Evolutionary conservation across 2,888 invertebrate species (phyloP).

Genomic region (Trichogramma dendrolimi): DNA sequence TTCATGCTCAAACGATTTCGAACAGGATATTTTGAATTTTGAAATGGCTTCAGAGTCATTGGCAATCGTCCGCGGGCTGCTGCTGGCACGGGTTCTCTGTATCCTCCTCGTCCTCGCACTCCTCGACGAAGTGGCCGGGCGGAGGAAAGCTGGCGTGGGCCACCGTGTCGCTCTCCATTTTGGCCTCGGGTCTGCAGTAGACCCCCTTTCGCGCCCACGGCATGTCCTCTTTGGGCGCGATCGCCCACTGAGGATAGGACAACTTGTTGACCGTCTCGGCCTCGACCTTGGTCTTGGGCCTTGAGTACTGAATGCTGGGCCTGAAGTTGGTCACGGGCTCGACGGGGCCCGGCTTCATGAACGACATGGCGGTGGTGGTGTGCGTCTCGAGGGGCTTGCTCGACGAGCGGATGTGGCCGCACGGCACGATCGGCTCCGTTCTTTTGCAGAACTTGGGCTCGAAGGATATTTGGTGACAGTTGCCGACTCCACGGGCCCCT

Average conservation of each 20-base stretch:
- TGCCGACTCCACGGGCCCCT: slow-evolving; percentile 42
- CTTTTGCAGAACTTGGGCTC: slow-evolving; percentile 37
- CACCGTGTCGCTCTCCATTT: slow-evolving; percentile 41
- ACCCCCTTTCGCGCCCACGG: slow-evolving; percentile 42
- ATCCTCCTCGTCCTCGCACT: slow-evolving; percentile 22
- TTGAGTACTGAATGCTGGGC: slow-evolving; percentile 39
- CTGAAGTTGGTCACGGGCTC: slow-evolving; percentile 42
- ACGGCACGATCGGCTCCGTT: slow-evolving; percentile 41
- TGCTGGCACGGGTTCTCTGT: background rate
- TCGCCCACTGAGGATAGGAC: slow-evolving; percentile 45
- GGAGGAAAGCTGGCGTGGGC: slow-evolving; percentile 46
- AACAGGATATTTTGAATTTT: no score
- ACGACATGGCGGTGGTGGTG: slow-evolving; percentile 46
- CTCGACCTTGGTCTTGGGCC: slow-evolving; percentile 43
- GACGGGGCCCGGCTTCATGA: slow-evolving; percentile 39
- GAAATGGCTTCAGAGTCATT: no score
- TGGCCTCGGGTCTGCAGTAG: slow-evolving; percentile 40
- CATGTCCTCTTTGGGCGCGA: slow-evolving; percentile 37
- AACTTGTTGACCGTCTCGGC: slow-evolving; percentile 46
- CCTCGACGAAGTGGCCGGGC: slow-evolving; percentile 46
- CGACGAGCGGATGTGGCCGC: slow-evolving; percentile 41
- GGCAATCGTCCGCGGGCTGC: no score
- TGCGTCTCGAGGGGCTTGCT: slow-evolving; percentile 41
- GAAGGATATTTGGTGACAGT: slow-evolving; percentile 47
- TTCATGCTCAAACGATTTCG: no score